These are phyloP conservation scores for Archocentrus centrarchus DNA, from an alignment of 2,113 vertebrate genomes.

Conservation along the genomic window DNA sequence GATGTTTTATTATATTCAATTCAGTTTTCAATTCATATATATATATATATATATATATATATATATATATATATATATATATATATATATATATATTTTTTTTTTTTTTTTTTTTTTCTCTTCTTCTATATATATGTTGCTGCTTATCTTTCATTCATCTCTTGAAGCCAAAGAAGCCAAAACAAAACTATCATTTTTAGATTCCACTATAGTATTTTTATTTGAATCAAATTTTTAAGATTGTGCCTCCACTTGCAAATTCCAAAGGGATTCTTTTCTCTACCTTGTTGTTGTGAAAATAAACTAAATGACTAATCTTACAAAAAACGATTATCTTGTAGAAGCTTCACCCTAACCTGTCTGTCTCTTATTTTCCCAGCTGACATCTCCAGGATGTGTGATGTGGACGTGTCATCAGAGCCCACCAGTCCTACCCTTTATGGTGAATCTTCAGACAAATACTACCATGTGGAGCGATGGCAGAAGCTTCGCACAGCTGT, in stretches of 20 bases:
- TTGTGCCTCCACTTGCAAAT: background rate
- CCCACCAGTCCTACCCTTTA: slow-evolving; percentile 80
- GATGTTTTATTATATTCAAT: too few relatives aligned
- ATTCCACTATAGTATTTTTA: background rate
- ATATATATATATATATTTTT: too few relatives aligned
- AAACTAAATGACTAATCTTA: background rate
- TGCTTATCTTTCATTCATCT: too few relatives aligned
- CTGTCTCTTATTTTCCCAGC: slow-evolving; percentile 53
- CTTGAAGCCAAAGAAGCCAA: too few relatives aligned
- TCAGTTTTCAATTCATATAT: too few relatives aligned
- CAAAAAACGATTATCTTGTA: background rate
- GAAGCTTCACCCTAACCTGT: background rate
- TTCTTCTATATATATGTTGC: too few relatives aligned
- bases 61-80: too few relatives aligned
- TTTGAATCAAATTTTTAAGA: background rate
- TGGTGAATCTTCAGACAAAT: slow-evolving; percentile 83
- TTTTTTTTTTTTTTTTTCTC: too few relatives aligned
- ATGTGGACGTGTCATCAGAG: slow-evolving; percentile 80
- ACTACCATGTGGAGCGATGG: slow-evolving; percentile 86
- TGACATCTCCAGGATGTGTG: slow-evolving; percentile 82
- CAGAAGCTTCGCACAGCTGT: slow-evolving; percentile 88
- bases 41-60: too few relatives aligned
- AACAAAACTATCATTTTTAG: background rate
- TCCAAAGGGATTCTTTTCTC: background rate
- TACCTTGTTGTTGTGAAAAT: background rate